Percentiles rank a stretch among this genome's conserved stretches.
Evolutionary conservation across 1,140 invertebrate genomes (phyloP).

Genomic region (Leptinotarsa undecemlineata): DNA sequence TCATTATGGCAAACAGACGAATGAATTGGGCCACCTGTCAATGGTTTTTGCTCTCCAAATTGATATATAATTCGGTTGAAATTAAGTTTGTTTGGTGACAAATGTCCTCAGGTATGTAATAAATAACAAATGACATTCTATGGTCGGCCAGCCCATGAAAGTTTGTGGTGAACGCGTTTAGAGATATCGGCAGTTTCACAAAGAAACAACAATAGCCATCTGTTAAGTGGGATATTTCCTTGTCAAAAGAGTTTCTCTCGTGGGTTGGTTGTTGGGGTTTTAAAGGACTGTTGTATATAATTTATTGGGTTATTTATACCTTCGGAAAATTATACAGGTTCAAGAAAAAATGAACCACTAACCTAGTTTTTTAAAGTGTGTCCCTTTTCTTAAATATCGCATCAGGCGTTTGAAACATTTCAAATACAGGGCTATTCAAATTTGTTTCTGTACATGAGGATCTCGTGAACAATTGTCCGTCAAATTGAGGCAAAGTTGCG

Average conservation of each 20-base stretch:
- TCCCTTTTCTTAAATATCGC: no score
- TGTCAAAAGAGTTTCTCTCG: not conserved
- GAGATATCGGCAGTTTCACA: not conserved
- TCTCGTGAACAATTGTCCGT: no score
- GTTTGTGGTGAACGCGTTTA: slow-evolving; percentile 7
- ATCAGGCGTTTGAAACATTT: no score
- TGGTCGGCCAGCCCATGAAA: slow-evolving; percentile 1
- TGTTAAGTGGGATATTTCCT: not conserved
- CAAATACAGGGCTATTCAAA: no score
- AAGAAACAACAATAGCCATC: slow-evolving; percentile 5
- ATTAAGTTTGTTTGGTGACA: slow-evolving; percentile 17
- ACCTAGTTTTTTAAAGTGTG: no score
- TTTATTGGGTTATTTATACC: not conserved
- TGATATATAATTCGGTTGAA: slow-evolving; percentile 9
- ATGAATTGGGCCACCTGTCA: slow-evolving; percentile 12
- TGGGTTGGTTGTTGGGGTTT: not conserved
- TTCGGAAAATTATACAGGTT: no score
- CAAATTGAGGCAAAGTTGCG: no score
- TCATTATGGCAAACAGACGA: not conserved
- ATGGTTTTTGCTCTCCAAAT: slow-evolving; percentile 2
- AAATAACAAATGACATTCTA: not conserved
- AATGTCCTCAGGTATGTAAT: slow-evolving; percentile 9
- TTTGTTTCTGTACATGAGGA: no score
- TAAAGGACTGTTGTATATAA: not conserved
- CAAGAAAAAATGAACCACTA: no score